Conservation (phyloP, 2,113 vertebrate genomes). For the Paedocypris sp. region DNA sequence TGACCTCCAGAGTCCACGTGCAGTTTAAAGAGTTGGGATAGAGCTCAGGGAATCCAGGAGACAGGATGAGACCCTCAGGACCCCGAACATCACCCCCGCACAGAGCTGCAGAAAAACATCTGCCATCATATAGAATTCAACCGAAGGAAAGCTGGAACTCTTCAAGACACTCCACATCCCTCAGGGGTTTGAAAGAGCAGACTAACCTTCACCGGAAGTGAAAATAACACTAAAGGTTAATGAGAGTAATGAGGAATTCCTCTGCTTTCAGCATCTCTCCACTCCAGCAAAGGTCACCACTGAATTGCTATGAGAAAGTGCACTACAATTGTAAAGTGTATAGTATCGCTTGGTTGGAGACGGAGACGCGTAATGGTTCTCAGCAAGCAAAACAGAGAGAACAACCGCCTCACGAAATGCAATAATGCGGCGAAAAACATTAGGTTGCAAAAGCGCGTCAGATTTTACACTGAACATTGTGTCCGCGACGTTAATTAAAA, state of each 20-base stretch:
- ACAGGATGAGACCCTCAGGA: conserved; percentile 81
- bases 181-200: background rate
- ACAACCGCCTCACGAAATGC: too few species aligned
- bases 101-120: conserved; percentile 66
- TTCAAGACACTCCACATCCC: too few species aligned
- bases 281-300: conserved; percentile 18
- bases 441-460: too few species aligned
- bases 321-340: too few species aligned
- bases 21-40: conserved; percentile 97
- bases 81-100: conserved; percentile 90
- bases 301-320: background rate
- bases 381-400: too few species aligned
- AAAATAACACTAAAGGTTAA: conserved; percentile 41
- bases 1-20: conserved; percentile 75
- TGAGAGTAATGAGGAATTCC: conserved; percentile 32
- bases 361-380: too few species aligned
- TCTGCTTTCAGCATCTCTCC: conserved; percentile 24
- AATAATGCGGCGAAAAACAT: too few species aligned
- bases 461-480: too few species aligned
- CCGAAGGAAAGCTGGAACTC: too few species aligned
- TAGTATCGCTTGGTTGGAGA: too few species aligned
- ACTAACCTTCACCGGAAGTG: conserved; percentile 1
- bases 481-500: too few species aligned
- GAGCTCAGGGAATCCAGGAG: conserved; percentile 88
- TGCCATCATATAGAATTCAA: too few species aligned